Conservation (phyloP, 2,797 vertebrate species). For the Acrossocheilus fasciatus region DNA sequence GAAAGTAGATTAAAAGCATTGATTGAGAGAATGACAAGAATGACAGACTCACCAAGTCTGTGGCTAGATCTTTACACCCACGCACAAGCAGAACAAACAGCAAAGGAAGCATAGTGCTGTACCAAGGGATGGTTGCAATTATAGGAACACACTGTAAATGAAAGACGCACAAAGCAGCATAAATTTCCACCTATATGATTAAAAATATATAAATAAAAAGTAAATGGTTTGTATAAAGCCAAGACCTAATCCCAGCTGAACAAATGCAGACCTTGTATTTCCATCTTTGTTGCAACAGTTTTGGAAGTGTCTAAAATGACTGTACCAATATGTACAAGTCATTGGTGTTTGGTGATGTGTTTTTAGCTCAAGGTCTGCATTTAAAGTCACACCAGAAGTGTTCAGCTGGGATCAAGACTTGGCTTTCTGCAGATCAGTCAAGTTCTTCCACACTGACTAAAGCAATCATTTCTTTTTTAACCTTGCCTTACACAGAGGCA, state of each 20-base stretch:
- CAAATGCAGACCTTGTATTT: background rate
- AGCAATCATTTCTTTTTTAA: no score
- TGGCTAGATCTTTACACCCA: slow-evolving; percentile 84
- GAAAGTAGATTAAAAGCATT: background rate
- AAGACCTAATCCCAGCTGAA: background rate
- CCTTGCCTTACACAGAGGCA: no score
- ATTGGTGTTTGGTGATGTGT: no score
- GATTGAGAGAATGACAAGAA: background rate
- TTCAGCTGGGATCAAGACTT: no score
- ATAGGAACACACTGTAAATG: slow-evolving; percentile 79
- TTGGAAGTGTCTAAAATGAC: background rate
- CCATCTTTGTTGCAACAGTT: background rate
- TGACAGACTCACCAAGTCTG: slow-evolving; percentile 83
- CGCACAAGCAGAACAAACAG: slow-evolving; percentile 82
- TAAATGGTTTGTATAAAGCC: background rate
- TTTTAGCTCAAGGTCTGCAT: no score
- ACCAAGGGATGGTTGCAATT: slow-evolving; percentile 92
- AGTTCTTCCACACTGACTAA: no score
- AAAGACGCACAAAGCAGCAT: slow-evolving; percentile 1
- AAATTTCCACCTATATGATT: background rate
- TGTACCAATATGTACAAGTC: no score
- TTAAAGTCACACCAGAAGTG: no score
- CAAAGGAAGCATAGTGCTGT: slow-evolving; percentile 84
- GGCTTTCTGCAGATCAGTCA: no score
- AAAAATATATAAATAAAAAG: background rate